Base-by-base conservation (phyloP, 2,888 invertebrate genomes). In the Sphaerophoria rueppellii region DNA sequence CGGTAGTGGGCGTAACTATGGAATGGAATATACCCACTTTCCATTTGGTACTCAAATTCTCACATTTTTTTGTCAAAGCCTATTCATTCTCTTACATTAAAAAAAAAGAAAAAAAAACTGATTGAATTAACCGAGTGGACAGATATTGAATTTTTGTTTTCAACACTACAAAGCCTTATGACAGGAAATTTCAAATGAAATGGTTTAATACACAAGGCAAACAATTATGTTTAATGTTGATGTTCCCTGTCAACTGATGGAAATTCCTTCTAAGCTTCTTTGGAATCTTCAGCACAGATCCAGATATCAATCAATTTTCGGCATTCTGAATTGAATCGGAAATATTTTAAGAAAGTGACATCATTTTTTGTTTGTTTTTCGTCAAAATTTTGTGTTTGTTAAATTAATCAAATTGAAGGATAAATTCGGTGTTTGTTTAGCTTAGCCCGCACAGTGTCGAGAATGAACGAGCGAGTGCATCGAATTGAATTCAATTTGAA, bases 261-360 rank as follows among this genome's bases (percentile, higher is more conserved):
- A 61, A 43, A 43, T 0, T 60, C 48, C n/a, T 63, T 72, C 24
- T 24, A 24, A 24, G 63, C 75, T 81, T 37, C 50, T 65, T 32
- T 34, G n/a, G 63, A 70, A 46, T 34, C 32, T 50, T 14, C 34
- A 16, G n/a, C n/a, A 61, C 12, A 40, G 60, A 54, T 37, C 24
- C 52, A 69, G 70, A 74, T 75, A 83, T 83, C 79, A 83, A 83
- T 83, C 83, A 79, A 79, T 83, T 75, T 55, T 79, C 71, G 54
- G 48, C 24, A 58, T 48, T 60, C 60, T 61, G 75, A 83, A 83
- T 83, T 83, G 79, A 79, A 83, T 83, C 72, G 67, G 37, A 61
- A 75, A 79, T 83, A 83, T 83, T 75, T 82, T 79, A 32, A 79
- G 83, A 75, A 40, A 32, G 79, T 79, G 79, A 79, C 71, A 72